phyloP scores from a whole-genome alignment of 2,797 vertebrate species.

The Micrastur ruficollis region DNA sequence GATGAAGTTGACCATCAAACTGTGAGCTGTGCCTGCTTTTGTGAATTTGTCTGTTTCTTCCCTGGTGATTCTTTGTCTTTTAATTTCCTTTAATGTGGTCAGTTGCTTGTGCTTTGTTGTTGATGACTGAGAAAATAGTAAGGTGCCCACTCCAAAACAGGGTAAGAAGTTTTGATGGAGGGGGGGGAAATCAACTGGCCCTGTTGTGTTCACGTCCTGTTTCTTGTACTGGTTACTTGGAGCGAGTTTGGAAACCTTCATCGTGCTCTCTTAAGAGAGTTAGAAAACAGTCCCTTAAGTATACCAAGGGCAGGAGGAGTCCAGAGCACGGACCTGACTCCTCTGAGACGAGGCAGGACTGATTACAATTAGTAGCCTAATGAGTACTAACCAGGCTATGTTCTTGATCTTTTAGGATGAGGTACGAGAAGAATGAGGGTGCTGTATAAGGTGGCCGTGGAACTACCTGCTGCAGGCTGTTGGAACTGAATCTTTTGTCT shows the following conservation, averaged over 20 bases:
- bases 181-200: background rate
- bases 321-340: too few relatives aligned
- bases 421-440: background rate
- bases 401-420: background rate
- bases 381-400: accelerated
- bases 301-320: background rate
- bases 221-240: background rate
- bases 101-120: background rate
- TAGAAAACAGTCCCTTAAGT: background rate
- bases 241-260: background rate
- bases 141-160: background rate
- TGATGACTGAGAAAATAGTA: background rate
- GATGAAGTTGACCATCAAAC: background rate
- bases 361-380: background rate
- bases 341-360: background rate
- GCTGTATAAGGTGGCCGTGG: background rate
- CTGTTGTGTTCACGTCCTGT: background rate
- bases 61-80: background rate
- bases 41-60: background rate
- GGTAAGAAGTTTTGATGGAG: background rate
- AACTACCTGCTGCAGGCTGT: background rate
- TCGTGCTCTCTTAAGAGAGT: background rate
- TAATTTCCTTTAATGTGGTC: background rate
- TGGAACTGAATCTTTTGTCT: background rate
- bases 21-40: background rate